phyloP scores from a whole-genome alignment of 2,113 vertebrate genomes.

The Alosa alosa region DNA sequence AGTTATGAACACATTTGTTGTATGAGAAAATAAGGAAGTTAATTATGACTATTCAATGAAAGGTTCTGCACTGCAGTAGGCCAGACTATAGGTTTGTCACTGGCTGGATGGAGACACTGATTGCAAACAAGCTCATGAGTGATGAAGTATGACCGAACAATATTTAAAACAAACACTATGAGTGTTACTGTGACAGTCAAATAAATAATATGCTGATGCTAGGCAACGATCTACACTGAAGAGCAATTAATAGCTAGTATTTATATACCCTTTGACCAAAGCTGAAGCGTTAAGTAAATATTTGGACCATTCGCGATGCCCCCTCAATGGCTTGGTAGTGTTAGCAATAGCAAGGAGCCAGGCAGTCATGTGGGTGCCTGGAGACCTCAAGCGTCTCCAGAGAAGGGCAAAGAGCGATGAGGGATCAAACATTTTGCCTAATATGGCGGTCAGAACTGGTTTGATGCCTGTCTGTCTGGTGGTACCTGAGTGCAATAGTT shows the following conservation, averaged over 20 bases:
- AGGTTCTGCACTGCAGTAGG: background rate
- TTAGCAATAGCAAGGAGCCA: background rate
- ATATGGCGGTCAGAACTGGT: background rate
- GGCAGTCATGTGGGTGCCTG: background rate
- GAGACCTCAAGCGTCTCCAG: background rate
- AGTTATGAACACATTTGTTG: background rate
- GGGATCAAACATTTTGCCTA: background rate
- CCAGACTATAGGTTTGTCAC: background rate
- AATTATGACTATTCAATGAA: background rate
- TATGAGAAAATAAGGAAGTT: background rate
- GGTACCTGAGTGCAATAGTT: slow-evolving; percentile 88
- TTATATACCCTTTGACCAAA: background rate
- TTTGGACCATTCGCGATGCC: background rate
- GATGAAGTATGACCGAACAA: background rate
- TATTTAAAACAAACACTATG: background rate
- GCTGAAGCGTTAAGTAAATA: background rate
- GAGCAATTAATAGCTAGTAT: background rate
- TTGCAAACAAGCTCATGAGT: background rate
- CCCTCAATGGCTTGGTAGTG: background rate
- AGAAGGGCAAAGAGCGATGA: background rate
- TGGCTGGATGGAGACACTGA: background rate
- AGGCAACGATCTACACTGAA: background rate
- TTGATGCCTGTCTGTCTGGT: background rate
- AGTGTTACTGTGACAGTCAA: background rate
- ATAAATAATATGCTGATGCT: background rate